These are phyloP conservation scores for Melitaea athalia DNA, from an alignment of 2,888 invertebrate species.

Conservation along the genomic window DNA sequence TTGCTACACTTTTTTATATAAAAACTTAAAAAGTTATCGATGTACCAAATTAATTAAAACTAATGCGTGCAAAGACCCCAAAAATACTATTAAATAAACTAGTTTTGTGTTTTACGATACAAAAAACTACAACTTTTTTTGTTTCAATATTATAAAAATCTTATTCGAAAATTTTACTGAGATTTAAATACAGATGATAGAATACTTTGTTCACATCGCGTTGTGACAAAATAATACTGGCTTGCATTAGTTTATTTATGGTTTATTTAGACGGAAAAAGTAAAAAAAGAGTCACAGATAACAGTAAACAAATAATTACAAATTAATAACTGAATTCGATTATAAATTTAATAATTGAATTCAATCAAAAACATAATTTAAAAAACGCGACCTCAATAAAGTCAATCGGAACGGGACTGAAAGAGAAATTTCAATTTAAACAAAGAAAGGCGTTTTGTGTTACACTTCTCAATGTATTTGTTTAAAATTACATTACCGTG, in stretches of 20 bases:
- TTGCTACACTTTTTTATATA: neutral
- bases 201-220: too few species aligned
- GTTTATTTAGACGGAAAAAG: too few species aligned
- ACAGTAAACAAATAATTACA: too few species aligned
- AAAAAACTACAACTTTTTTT: neutral
- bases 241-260: too few species aligned
- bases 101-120: neutral
- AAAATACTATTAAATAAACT: slow-evolving; percentile 1
- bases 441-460: slow-evolving; percentile 22
- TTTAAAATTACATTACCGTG: neutral
- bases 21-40: neutral
- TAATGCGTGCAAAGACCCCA: neutral
- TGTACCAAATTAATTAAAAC: slow-evolving; percentile 4
- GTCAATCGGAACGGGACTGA: slow-evolving; percentile 40
- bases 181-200: too few species aligned
- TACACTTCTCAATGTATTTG: slow-evolving; percentile 10
- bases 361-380: slow-evolving; percentile 34
- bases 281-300: too few species aligned
- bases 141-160: neutral
- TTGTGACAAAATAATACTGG: too few species aligned
- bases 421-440: slow-evolving; percentile 38
- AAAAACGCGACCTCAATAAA: slow-evolving; percentile 44
- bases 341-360: slow-evolving; percentile 13
- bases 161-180: too few species aligned
- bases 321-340: neutral